These are phyloP conservation scores for Zygaena filipendulae DNA, from an alignment of 2,888 invertebrate genomes.

Conservation along the genomic window DNA sequence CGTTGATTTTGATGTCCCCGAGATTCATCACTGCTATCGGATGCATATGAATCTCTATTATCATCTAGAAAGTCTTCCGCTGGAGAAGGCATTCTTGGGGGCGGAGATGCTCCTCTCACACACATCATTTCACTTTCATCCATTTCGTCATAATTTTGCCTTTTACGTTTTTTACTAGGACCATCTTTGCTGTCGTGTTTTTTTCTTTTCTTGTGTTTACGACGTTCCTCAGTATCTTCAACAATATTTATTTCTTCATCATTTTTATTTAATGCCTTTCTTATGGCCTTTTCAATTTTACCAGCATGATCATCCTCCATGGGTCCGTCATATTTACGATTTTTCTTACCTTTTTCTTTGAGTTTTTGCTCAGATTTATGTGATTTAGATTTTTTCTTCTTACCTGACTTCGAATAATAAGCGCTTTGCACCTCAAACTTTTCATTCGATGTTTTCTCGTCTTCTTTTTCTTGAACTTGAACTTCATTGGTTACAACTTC, in stretches of 20 bases:
- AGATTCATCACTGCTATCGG: constrained; percentile 66
- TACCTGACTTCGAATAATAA: constrained; percentile 55
- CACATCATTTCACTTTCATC: constrained; percentile 86
- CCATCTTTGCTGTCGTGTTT: constrained; percentile 69
- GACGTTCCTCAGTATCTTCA: constrained; percentile 58
- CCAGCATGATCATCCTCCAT: constrained; percentile 81
- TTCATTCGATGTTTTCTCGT: constrained; percentile 19
- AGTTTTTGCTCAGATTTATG: constrained; percentile 57
- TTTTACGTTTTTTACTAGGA: constrained; percentile 68
- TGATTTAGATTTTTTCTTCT: constrained; percentile 60
- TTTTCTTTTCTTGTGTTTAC: constrained; percentile 67
- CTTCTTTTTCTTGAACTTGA: constrained; percentile 25
- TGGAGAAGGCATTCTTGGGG: constrained; percentile 26
- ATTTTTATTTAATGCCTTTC: constrained; percentile 78
- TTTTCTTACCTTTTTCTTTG: constrained; percentile 63
- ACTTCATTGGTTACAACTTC: constrained; percentile 24
- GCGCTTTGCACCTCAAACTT: constrained; percentile 34
- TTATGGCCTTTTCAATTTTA: constrained; percentile 81
- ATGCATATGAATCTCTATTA: constrained; percentile 62
- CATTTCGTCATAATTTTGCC: constrained; percentile 67
- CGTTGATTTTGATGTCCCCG: constrained; percentile 59
- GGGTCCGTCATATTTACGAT: constrained; percentile 45
- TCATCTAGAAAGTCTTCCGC: constrained; percentile 54
- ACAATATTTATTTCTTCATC: constrained; percentile 52
- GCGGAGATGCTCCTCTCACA: constrained; percentile 80